Evolutionary conservation across 1,140 invertebrate genomes (phyloP), one percentile per base, ranked within the genome.

Genomic region (Delia radicum): DNA sequence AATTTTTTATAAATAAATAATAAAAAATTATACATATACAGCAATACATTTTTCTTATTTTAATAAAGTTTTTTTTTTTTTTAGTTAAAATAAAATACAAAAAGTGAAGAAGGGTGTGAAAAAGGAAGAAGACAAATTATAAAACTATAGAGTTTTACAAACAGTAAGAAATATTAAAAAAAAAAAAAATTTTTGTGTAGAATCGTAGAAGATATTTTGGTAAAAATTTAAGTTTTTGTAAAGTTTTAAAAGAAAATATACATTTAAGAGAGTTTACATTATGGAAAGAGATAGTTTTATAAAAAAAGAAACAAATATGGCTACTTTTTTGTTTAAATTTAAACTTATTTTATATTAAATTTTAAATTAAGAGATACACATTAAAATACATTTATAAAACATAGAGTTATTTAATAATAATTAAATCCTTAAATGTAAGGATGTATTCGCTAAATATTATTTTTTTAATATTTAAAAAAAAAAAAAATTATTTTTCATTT

Each of bases 381-480:
- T 12, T 37, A 69, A 31, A 69, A 69, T 65, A 65, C 62, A 65
- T 65, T 65, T 28, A 18, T 37, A 69, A 21, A 65, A 65, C 13
- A 65, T 65, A 65, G 8, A 65, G 21, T 21, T 21, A 0, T 55
- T n/a, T 37, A 37, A 33, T 69, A 69, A 69, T 69, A 33, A 69
- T 69, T 33, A 31, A 69, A 69, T 69, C 65, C 65, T 69, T 69
- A 69, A 69, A 69, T 69, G 65, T 69, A 69, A 69, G 65, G 65
- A 69, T 69, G 29, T 69, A 69, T 69, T 69, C 29, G 65, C 65
- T 69, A 69, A 24, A 27, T 18, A n/a, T n/a, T n/a, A n/a, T n/a
- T n/a, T n/a, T n/a, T 26, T 62, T 63, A 63, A 27, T 63, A 28
- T 28, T 65, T 69, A 33, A 33, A 69, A 15, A 69, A 69, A 63